Evolutionary conservation across 2,888 invertebrate species (phyloP).

Genomic region (Eugnorisma glareosa): DNA sequence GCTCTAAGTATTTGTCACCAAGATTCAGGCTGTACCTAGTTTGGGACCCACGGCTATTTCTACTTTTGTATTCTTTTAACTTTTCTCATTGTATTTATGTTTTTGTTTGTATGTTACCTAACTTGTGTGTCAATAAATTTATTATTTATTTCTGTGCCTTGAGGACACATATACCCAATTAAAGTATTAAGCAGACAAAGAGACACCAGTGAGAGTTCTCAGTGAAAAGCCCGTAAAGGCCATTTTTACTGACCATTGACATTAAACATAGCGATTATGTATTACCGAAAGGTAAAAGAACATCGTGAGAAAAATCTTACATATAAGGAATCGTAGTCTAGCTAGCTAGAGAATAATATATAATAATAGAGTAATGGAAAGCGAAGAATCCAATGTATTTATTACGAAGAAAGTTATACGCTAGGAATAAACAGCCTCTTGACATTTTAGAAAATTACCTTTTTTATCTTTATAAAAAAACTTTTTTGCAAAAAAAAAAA

Average conservation of each 20-base stretch:
- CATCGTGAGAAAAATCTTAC: constrained; percentile 52
- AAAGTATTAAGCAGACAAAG: background rate
- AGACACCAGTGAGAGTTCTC: background rate
- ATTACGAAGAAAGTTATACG: constrained; percentile 16
- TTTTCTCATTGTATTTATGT: too few species aligned
- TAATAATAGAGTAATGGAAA: constrained; percentile 34
- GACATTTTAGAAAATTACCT: background rate
- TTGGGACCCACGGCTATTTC: too few species aligned
- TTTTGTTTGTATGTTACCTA: too few species aligned
- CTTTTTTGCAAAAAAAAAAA: too few species aligned
- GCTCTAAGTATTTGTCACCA: background rate
- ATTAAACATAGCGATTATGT: constrained; percentile 36
- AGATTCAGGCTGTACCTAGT: too few species aligned
- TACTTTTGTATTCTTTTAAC: too few species aligned
- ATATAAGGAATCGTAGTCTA: constrained; percentile 22
- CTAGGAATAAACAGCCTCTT: background rate
- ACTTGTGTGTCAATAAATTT: too few species aligned
- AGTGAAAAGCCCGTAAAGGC: constrained; percentile 19
- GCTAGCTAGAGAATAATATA: constrained; percentile 18
- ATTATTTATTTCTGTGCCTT: background rate
- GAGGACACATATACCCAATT: background rate
- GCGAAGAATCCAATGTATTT: constrained; percentile 29
- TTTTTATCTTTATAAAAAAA: too few species aligned
- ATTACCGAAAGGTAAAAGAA: constrained; percentile 33
- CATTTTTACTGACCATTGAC: constrained; percentile 38